phyloP scores from a whole-genome alignment of 2,888 invertebrate genomes.

The Dysmachus trigonus region DNA sequence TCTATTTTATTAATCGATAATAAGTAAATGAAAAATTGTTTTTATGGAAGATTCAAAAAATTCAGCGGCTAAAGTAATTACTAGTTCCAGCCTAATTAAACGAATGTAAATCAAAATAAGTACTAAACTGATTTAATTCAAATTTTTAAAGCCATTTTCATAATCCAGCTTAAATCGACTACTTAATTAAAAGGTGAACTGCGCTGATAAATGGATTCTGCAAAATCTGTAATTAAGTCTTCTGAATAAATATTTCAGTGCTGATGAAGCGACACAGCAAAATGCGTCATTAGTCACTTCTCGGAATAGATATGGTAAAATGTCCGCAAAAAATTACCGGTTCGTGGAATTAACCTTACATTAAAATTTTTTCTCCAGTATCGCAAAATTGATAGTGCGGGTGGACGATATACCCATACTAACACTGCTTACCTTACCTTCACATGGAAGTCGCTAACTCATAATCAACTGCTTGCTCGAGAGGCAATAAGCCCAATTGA shows the following conservation, averaged over 20 bases:
- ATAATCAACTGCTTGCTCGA: not conserved
- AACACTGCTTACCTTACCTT: not conserved
- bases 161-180: not conserved
- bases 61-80: too few species aligned
- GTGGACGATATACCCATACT: not conserved
- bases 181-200: not conserved
- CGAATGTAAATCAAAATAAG: too few species aligned
- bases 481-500: not conserved
- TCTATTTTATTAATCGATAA: too few species aligned
- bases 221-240: not conserved
- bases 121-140: too few species aligned
- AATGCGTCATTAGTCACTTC: not conserved
- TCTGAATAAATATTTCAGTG: not conserved
- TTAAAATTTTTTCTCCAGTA: not conserved
- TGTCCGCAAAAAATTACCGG: not conserved
- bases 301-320: not conserved
- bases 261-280: not conserved
- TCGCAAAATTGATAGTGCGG: not conserved
- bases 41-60: too few species aligned
- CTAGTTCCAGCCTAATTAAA: too few species aligned
- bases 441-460: not conserved
- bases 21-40: too few species aligned
- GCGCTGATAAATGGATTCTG: not conserved
- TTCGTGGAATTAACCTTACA: not conserved
- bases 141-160: too few species aligned